Evolutionary conservation across 1,140 invertebrate genomes (phyloP).

Genomic region (Aphelenchoides besseyi): DNA sequence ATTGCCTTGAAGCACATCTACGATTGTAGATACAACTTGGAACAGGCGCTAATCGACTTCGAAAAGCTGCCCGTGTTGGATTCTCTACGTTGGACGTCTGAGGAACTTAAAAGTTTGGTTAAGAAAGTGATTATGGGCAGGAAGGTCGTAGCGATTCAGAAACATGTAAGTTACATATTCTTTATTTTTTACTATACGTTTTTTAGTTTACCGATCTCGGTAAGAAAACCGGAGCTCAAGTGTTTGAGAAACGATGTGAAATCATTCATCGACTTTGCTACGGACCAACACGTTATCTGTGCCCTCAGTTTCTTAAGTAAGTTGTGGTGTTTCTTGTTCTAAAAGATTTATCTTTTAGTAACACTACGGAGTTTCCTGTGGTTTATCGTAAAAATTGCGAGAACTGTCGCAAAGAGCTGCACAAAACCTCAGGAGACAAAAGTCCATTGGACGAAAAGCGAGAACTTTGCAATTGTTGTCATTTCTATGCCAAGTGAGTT

Average conservation of each 20-base stretch:
- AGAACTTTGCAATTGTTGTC: not conserved
- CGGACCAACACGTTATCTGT: not conserved
- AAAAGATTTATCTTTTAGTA: not conserved
- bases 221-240: not conserved
- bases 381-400: not conserved
- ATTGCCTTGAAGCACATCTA: not conserved
- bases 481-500: conserved; percentile 3
- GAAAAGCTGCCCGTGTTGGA: not conserved
- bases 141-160: conserved; percentile 1
- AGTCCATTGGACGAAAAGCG: too few species aligned
- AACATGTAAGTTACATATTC: not conserved
- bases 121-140: conserved; percentile 7
- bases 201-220: conserved; percentile 4
- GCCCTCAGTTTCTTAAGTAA: not conserved
- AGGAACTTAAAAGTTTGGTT: not conserved
- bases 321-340: conserved; percentile 2
- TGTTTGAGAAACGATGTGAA: conserved; percentile 1
- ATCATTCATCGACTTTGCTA: conserved; percentile 1
- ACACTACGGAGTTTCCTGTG: not conserved
- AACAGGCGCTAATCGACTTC: not conserved
- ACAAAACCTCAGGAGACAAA: too few species aligned
- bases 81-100: not conserved
- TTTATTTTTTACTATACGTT: not conserved
- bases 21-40: not conserved
- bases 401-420: not conserved